A percentile compares a stretch with the other conserved stretches of the same genome.
Conservation (phyloP, 92 coral and sea anemone genomes). For the Scolanthus callimorphus region DNA sequence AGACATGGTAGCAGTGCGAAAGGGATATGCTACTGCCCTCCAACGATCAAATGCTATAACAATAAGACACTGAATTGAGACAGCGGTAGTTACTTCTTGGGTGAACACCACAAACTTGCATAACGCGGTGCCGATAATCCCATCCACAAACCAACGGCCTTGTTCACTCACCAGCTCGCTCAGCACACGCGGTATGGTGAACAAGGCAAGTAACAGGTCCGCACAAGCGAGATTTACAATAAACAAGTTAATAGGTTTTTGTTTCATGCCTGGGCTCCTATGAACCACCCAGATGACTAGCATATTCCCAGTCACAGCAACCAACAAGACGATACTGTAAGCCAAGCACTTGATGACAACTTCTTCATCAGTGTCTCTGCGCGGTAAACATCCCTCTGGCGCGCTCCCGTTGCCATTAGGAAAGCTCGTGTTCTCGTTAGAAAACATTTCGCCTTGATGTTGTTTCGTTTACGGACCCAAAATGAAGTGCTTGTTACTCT, state of each 20-base stretch:
- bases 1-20: constrained; percentile 20
- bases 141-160: constrained; percentile 24
- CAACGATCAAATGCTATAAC: constrained; percentile 46
- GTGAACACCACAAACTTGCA: constrained; percentile 25
- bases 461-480: too few relatives aligned
- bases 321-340: constrained; percentile 7
- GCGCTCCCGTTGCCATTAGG: not conserved
- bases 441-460: constrained; percentile 9
- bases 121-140: constrained; percentile 25
- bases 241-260: constrained; percentile 26
- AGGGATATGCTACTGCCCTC: constrained; percentile 39
- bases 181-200: constrained; percentile 20
- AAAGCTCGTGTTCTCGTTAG: too few relatives aligned
- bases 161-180: constrained; percentile 16
- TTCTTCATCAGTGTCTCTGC: constrained; percentile 11
- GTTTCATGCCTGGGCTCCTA: constrained; percentile 17
- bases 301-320: constrained; percentile 17
- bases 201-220: constrained; percentile 37
- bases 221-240: constrained; percentile 44
- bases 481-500: too few relatives aligned
- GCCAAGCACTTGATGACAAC: constrained; percentile 7
- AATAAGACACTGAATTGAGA: constrained; percentile 44
- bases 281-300: constrained; percentile 27
- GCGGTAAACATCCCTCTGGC: not conserved
- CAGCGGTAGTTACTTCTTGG: constrained; percentile 49